These are phyloP conservation scores for Saxicola maurus DNA, from an alignment of 2,797 vertebrate species.

Conservation along the genomic window DNA sequence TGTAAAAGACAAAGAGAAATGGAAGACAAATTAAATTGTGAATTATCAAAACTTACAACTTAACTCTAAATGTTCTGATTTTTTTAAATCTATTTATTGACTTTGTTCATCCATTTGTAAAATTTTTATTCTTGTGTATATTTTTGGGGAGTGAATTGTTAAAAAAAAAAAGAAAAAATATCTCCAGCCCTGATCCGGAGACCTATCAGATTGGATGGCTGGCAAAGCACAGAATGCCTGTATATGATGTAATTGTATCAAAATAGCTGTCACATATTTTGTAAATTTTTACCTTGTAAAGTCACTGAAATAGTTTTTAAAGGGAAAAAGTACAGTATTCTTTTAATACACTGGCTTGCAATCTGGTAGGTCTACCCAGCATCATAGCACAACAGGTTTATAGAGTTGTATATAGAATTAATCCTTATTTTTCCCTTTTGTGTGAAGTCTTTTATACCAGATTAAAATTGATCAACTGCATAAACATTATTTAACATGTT, in stretches of 20 bases:
- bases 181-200: conserved; percentile 71
- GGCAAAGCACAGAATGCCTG: conserved; percentile 91
- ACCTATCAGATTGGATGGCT: conserved; percentile 79
- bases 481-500: conserved; percentile 76
- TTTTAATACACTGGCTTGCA: conserved; percentile 95
- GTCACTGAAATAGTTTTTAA: conserved; percentile 92
- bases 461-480: conserved; percentile 71
- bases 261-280: conserved; percentile 92
- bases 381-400: conserved; percentile 77
- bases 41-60: conserved; percentile 79
- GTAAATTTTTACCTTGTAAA: conserved; percentile 98
- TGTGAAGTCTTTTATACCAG: conserved; percentile 77
- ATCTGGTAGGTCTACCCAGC: conserved; percentile 84
- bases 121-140: conserved; percentile 81
- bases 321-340: conserved; percentile 87
- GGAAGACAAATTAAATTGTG: conserved; percentile 66
- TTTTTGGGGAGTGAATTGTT: conserved; percentile 75
- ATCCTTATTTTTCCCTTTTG: conserved; percentile 68
- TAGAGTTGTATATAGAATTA: conserved; percentile 81
- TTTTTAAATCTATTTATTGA: conserved; percentile 81
- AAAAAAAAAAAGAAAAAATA: conserved; percentile 56
- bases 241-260: conserved; percentile 95
- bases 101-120: conserved; percentile 81
- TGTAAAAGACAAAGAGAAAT: conserved; percentile 71
- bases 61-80: conserved; percentile 76